Base-by-base conservation (phyloP, 2,113 vertebrate species). In the Seriola dumerili region DNA sequence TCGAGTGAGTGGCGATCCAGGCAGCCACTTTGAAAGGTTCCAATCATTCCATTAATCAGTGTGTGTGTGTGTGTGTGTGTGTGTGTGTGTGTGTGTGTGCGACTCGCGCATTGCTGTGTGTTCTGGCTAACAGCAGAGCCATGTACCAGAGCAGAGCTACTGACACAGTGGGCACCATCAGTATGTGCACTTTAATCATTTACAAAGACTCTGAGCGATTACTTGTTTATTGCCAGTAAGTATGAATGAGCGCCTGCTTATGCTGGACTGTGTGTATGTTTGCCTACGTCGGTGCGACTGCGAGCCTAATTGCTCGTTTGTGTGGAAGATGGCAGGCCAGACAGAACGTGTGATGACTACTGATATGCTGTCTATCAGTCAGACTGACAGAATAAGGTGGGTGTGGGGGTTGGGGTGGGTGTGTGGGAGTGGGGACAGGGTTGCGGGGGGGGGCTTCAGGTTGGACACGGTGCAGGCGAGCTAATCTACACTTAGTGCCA, bases 281-380 rank as follows among this genome's bases (percentile, higher is more conserved):
- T 73, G 67, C 58, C 34, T 71, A 55, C 57, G 76, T 23, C 55
- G 55, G 58, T 74, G 79, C 40, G 44, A 66, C 40, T 63, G 76
- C n/a, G 70, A 78, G 80, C 48, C 68, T 92, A 80, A 89, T 88
- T 89, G 86, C 76, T 80, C 50, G 81, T 63, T 83, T 70, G 83
- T 79, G 86, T 46, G 85, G 74, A 89, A 55, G 78, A 88, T 38
- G 74, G 86, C 86, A 48, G 75, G 69, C 83, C 86, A 91, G 84
- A 89, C 85, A 85, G 90, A 83, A 93, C 77, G 92, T 93, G 94
- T 81, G 77, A 86, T 65, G 92, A 90, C 86, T 95, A 75, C 94
- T 89, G 90, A 95, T 93, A 64, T 61, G 80, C 70, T 85, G 88
- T 81, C 92, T 90, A 89, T 92, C 91, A 91, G 83, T 81, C 79